These are phyloP conservation scores for Neotoma lepida DNA, from an alignment of 2,113 vertebrate species.

Conservation along the genomic window DNA sequence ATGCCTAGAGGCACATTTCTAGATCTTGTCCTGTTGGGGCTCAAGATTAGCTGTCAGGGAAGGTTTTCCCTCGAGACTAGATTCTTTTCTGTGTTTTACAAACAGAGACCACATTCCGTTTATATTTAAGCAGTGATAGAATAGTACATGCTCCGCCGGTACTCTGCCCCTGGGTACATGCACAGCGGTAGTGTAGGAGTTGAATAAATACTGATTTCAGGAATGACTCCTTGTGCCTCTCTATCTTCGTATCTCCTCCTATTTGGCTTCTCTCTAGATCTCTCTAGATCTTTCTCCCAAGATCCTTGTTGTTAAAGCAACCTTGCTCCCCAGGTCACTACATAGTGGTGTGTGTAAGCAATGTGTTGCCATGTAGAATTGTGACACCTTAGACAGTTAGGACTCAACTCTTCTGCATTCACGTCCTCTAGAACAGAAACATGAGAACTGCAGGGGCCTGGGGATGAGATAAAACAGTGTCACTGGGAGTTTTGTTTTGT, in stretches of 20 bases:
- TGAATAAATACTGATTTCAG: constrained; percentile 20
- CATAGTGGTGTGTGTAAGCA: background rate
- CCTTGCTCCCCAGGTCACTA: background rate
- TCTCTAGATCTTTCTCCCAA: constrained; percentile 7
- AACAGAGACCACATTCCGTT: background rate
- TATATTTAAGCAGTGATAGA: background rate
- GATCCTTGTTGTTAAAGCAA: background rate
- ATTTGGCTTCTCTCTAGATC: background rate
- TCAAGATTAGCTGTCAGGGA: background rate
- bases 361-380: background rate
- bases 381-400: background rate
- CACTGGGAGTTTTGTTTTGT: background rate
- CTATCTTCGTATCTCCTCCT: background rate
- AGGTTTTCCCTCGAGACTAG: background rate
- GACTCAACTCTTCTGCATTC: background rate
- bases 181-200: background rate
- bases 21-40: too few species aligned
- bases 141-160: too few species aligned
- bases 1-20: background rate
- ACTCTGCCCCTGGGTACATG: background rate
- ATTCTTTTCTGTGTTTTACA: background rate
- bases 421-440: background rate
- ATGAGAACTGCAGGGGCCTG: background rate
- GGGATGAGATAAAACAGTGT: constrained; percentile 19
- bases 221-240: background rate